phyloP scores from a whole-genome alignment of 2,888 invertebrate species.

The Dichetophora obliterata region DNA sequence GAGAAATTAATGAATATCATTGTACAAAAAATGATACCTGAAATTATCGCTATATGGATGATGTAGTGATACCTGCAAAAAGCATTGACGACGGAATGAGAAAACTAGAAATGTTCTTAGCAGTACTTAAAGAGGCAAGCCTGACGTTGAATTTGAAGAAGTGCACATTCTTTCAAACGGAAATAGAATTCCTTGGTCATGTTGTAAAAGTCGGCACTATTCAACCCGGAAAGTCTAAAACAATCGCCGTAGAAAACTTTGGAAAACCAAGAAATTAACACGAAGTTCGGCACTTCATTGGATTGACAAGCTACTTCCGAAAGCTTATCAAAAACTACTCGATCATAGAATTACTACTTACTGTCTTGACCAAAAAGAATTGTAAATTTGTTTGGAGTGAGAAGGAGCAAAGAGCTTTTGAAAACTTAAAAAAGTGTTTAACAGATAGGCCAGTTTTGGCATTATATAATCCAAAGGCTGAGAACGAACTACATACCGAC shows the following conservation, averaged over 20 bases:
- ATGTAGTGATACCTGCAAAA: not conserved
- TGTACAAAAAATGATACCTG: not conserved
- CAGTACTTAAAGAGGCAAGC: not conserved
- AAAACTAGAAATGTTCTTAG: not conserved
- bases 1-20: not conserved
- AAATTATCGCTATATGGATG: not conserved
- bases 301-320: slow-evolving; percentile 41
- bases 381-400: not conserved
- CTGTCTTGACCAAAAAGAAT: slow-evolving; percentile 10
- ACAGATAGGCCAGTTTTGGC: slow-evolving; percentile 23
- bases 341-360: slow-evolving; percentile 2
- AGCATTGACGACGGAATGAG: not conserved
- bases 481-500: slow-evolving; percentile 41
- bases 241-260: slow-evolving; percentile 26
- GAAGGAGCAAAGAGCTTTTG: no score
- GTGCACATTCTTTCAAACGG: slow-evolving; percentile 26
- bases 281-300: slow-evolving; percentile 35
- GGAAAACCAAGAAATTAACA: slow-evolving; percentile 22
- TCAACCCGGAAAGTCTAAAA: slow-evolving; percentile 30
- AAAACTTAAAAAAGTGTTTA: not conserved
- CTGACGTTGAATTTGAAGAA: slow-evolving; percentile 13
- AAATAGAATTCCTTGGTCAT: slow-evolving; percentile 38
- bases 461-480: slow-evolving; percentile 16
- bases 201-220: slow-evolving; percentile 22
- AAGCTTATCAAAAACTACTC: slow-evolving; percentile 31